Conservation (phyloP, 2,797 vertebrate genomes). For the Phrynocephalus forsythii region DNA sequence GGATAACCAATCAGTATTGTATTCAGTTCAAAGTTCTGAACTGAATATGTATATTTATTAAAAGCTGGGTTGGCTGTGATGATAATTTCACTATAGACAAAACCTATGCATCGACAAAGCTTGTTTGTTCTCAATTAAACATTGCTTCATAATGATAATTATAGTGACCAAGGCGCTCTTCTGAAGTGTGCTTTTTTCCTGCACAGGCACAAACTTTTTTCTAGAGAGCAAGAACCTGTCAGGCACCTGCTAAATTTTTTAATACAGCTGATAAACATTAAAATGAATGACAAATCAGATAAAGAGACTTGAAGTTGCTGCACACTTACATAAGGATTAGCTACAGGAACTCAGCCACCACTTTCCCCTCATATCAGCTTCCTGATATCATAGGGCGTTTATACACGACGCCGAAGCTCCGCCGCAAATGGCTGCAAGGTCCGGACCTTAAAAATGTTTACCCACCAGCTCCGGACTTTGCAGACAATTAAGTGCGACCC, state of each 20-base stretch:
- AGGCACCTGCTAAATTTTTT: conserved; percentile 56
- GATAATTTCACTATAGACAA: conserved; percentile 42
- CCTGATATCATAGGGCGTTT: neutral
- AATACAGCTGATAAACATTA: conserved; percentile 31
- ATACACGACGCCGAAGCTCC: too few relatives aligned
- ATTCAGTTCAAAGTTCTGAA: neutral
- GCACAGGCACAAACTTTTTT: neutral
- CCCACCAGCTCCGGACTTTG: too few relatives aligned
- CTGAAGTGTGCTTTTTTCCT: conserved; percentile 29
- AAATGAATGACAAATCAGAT: conserved; percentile 10
- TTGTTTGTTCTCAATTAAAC: conserved; percentile 45
- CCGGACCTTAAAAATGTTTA: too few relatives aligned
- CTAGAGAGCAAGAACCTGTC: conserved; percentile 10
- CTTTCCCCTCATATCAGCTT: neutral
- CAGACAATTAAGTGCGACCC: too few relatives aligned
- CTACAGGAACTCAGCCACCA: neutral
- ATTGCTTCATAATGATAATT: conserved; percentile 43
- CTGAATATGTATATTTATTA: neutral
- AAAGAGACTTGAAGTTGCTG: conserved; percentile 1
- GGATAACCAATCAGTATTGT: neutral
- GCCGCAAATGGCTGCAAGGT: too few relatives aligned
- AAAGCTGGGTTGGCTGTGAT: conserved; percentile 14
- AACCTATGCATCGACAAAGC: too few relatives aligned
- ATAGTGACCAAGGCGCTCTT: neutral
- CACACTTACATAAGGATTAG: conserved; percentile 2